Evolutionary conservation across 2,888 invertebrate genomes (phyloP), one percentile per base, ranked within the genome.

Genomic region (Cryptosula pallasiana): DNA sequence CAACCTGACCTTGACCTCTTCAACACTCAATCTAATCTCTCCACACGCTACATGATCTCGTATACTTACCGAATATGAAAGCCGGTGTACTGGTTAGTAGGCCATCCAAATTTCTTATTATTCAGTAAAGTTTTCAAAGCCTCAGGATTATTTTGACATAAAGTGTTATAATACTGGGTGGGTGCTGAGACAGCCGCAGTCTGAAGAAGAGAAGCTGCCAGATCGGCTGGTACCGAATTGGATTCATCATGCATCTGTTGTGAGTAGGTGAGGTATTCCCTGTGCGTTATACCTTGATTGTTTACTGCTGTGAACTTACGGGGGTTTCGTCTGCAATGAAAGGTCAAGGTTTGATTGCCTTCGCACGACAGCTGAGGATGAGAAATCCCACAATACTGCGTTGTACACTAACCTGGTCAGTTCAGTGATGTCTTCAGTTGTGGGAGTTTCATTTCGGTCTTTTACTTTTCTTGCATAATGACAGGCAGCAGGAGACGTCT

Each of bases 81-180:
- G 27, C 63, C 63, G 25, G 63, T 63, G n/a, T 63, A 63, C 34
- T 63, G 63, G 27, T 63, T 63, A 2, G 63, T 63, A 9, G 63
- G 63, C 63, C 63, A 63, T 27, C 63, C 63, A 63, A 63, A 63
- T 32, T 63, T 63, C 34, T 63, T 63, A 32, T 63, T 34, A 63
- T 27, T 63, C 2, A 63, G 32, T 3, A 63, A 27, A 63, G 63
- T 63, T n/a, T 63, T 63, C 32, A 63, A 63, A 63, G 63, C 63
- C 32, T 63, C 63, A 29, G 63, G 63, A 32, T 63, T 63, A 63
- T 63, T 63, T 32, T 63, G 20, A 63, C 63, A 63, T 27, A 63
- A 27, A 27, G 63, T 63, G 34, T 63, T 63, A 32, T 63, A 63
- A n/a, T 63, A 63, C 34, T 63, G 63, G 63, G 63, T 34, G 63